phyloP scores from a whole-genome alignment of 2,113 vertebrate species.

The Gymnorhina tibicen region DNA sequence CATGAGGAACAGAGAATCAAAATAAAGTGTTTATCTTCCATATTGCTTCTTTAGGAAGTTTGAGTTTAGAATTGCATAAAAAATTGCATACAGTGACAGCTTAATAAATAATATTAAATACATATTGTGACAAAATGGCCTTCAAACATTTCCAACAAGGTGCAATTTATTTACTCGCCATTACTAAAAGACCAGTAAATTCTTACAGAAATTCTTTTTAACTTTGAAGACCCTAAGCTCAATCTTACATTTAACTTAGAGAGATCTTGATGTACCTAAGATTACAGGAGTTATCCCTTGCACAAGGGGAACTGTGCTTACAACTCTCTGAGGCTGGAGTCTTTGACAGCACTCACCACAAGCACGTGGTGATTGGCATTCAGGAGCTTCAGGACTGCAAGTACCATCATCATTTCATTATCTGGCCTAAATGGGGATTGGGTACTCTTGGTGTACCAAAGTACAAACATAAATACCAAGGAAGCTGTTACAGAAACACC shows the following conservation, averaged over 20 bases:
- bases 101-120: neutral
- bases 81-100: neutral
- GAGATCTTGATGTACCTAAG: neutral
- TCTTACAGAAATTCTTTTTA: neutral
- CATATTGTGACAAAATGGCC: accelerated
- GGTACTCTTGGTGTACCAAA: neutral
- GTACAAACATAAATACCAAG: neutral
- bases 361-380: neutral
- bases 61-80: neutral
- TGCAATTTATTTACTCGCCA: neutral
- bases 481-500: neutral
- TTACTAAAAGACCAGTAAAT: neutral
- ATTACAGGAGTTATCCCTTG: neutral
- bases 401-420: neutral
- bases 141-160: neutral
- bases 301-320: neutral
- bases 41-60: neutral
- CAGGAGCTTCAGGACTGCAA: neutral
- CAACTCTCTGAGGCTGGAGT: neutral
- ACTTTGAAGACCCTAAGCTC: neutral
- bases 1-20: neutral
- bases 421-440: neutral
- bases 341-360: neutral
- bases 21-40: neutral
- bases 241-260: neutral